These are phyloP conservation scores for Herpetotheres cachinnans DNA, from an alignment of 2,113 vertebrate genomes.

Conservation along the genomic window DNA sequence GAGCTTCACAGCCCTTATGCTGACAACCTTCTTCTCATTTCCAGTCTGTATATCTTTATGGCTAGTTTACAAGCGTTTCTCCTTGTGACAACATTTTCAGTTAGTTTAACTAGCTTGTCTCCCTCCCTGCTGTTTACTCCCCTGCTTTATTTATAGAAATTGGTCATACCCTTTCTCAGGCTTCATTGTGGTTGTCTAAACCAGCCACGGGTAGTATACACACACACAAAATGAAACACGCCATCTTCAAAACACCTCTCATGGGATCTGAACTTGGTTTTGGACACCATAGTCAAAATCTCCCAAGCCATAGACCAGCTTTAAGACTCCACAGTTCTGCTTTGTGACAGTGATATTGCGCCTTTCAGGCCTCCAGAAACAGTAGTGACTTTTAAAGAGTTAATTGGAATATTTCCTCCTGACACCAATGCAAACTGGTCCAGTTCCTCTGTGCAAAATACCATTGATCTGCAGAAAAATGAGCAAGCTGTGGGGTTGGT, in stretches of 20 bases:
- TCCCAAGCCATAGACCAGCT: not conserved
- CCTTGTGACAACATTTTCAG: not conserved
- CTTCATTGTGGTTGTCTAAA: not conserved
- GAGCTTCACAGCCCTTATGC: not conserved
- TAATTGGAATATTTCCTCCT: not conserved
- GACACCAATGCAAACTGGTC: no score
- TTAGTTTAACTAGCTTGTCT: not conserved
- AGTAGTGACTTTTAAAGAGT: not conserved
- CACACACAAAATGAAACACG: not conserved
- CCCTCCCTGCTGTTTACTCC: not conserved
- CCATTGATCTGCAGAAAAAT: not conserved
- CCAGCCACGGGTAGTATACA: accelerated
- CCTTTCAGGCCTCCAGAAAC: not conserved
- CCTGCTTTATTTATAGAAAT: not conserved
- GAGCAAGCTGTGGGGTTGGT: not conserved
- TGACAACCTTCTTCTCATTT: not conserved
- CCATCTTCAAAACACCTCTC: not conserved
- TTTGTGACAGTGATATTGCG: not conserved
- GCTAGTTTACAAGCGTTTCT: not conserved
- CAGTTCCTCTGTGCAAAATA: not conserved
- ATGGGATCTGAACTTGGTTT: not conserved
- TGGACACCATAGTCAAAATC: not conserved
- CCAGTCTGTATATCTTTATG: not conserved
- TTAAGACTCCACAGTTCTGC: not conserved
- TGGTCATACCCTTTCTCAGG: not conserved